A percentile compares a stretch with the other conserved stretches of the same genome.
Conservation (phyloP, 2,113 vertebrate species). For the Dicerorhinus sumatrensis region DNA sequence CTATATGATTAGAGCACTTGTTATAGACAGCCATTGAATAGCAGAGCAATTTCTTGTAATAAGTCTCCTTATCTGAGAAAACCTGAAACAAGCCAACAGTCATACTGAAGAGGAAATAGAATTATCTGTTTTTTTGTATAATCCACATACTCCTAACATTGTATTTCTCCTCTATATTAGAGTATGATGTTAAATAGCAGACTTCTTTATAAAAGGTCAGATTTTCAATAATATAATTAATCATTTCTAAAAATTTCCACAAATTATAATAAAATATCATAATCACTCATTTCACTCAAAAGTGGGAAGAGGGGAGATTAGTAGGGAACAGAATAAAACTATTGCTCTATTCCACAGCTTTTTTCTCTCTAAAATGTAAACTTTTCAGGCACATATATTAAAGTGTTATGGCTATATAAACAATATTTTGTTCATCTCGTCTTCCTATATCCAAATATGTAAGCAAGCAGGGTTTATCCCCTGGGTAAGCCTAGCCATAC, state of each 20-base stretch:
- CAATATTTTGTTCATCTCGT: neutral
- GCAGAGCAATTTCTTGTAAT: neutral
- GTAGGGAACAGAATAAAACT: neutral
- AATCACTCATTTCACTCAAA: neutral
- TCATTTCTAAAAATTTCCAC: neutral
- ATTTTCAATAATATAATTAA: neutral
- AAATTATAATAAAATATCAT: neutral
- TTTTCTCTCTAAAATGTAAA: neutral
- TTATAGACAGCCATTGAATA: neutral
- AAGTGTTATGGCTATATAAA: neutral
- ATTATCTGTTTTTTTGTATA: neutral
- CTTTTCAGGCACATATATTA: neutral
- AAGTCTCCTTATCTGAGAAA: neutral
- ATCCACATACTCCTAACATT: neutral
- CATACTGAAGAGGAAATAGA: neutral
- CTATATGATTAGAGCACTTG: neutral
- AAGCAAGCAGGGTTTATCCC: neutral
- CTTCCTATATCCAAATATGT: neutral
- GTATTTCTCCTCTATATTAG: neutral
- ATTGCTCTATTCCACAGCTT: neutral
- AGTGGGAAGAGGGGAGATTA: neutral
- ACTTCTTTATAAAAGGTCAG: neutral
- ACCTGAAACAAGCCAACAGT: neutral
- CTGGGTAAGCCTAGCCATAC: neutral
- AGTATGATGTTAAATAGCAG: neutral